These are phyloP conservation scores for Hypsibius dujardini DNA, from an alignment of 1,140 invertebrate genomes.

Conservation along the genomic window DNA sequence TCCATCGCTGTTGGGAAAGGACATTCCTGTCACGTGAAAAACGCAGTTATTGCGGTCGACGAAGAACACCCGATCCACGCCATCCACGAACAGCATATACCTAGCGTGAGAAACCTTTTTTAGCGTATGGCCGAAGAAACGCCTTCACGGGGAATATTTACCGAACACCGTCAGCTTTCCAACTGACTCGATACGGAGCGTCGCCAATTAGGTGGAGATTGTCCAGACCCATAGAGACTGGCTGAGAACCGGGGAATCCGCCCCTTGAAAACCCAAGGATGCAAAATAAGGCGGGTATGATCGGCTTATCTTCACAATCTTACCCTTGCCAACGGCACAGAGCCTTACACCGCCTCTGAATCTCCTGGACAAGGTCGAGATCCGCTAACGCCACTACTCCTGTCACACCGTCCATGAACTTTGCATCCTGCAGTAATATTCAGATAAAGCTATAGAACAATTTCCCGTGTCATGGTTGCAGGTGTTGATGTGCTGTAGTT, in stretches of 20 bases:
- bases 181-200: constrained; percentile 83
- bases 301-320: no score
- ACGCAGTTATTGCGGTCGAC: constrained; percentile 84
- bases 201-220: constrained; percentile 58
- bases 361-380: constrained; percentile 41
- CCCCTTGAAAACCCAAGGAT: constrained; percentile 36
- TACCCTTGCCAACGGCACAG: constrained; percentile 59
- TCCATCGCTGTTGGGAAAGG: constrained; percentile 59
- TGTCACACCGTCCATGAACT: constrained; percentile 58
- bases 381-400: constrained; percentile 48
- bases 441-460: no score
- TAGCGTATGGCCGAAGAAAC: no score
- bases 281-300: no score
- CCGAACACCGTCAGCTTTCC: constrained; percentile 96
- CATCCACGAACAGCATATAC: constrained; percentile 88
- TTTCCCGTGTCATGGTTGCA: no score
- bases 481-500: no score
- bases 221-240: constrained; percentile 74
- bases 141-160: no score
- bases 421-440: no score
- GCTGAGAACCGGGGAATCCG: constrained; percentile 87
- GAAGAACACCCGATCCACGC: constrained; percentile 70
- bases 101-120: constrained; percentile 36
- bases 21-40: constrained; percentile 63
- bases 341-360: constrained; percentile 56